Conservation (phyloP, 2,888 invertebrate genomes). For the Cryptus viduatorius region DNA sequence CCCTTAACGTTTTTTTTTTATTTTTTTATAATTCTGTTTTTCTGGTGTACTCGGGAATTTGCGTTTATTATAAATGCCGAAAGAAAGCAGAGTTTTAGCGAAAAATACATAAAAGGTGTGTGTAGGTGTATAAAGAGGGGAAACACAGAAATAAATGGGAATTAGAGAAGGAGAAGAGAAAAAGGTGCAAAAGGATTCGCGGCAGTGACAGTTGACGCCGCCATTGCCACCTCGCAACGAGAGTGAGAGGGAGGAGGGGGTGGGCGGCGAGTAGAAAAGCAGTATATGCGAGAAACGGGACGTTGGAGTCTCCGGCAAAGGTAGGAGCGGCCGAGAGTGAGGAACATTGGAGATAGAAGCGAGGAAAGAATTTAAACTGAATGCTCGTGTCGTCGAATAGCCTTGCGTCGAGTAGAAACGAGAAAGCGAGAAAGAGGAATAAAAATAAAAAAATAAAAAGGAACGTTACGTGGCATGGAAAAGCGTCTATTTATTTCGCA, state of each 20-base stretch:
- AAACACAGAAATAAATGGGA: conserved; percentile 49
- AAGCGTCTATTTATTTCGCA: conserved; percentile 74
- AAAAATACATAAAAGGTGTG: conserved; percentile 1
- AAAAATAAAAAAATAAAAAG: conserved; percentile 49
- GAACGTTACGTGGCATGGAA: conserved; percentile 55
- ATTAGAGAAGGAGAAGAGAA: conserved; percentile 25
- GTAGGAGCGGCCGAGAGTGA: conserved; percentile 32
- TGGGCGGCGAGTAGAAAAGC: background rate
- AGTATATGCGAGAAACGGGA: conserved; percentile 14
- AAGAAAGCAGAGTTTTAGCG: conserved; percentile 5
- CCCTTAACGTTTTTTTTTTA: background rate
- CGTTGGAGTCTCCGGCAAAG: conserved; percentile 9
- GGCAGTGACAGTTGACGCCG: conserved; percentile 57
- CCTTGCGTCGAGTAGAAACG: conserved; percentile 54
- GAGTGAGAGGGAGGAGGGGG: background rate
- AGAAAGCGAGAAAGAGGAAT: background rate
- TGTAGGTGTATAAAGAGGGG: conserved; percentile 2
- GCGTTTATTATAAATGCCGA: conserved; percentile 41
- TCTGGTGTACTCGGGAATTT: conserved; percentile 11
- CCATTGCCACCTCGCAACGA: conserved; percentile 50
- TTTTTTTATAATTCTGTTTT: background rate
- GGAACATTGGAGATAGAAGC: conserved; percentile 57
- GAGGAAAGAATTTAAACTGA: conserved; percentile 72
- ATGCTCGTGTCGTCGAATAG: conserved; percentile 67
- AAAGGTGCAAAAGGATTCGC: conserved; percentile 50